Base-by-base conservation (phyloP, 2,797 vertebrate genomes). In the Pantherophis vulpinus region DNA sequence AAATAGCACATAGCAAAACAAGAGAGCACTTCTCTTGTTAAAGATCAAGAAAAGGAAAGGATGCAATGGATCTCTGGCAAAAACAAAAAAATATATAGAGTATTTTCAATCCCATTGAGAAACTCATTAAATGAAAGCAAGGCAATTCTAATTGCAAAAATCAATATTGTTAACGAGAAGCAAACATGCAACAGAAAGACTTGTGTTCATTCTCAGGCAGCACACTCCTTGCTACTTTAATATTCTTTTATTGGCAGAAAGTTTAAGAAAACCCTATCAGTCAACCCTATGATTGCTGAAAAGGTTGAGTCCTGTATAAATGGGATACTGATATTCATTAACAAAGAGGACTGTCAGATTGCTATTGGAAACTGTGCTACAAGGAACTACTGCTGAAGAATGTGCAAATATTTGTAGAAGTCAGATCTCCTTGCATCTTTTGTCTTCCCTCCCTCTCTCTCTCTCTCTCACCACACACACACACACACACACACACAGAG, bases 401-500 rank as follows among this genome's bases (percentile, higher is more conserved):
- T 25, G 58, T 94, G 92, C 60, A 96, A 96, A 95, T 94, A 95
- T 93, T 95, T 95, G 95, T 92, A 95, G 93, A 60, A 96, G 90
- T 93, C 10, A 55, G 29, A 55, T 58, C 59, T 12, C 56, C 79
- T 4, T 16, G 23, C 20, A 47, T 83, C 4, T 83, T 42, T 90
- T 90, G 79, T 63, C 51, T 86, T n/a, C 27, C 32, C 59, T 94
- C 94, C 93, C 16, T 55, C 60, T 94, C 94, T 94, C 29, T 55
- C 47, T 94, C 94, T 94, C 51, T 3, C 47, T 32, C 23, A 0
- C 90, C 90, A 79, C 90, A 88, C 91, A 79, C 83, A 83, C 8
- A 29, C 20, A 20, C 90, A 89, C 37, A 74, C 14, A 86, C 4
- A 47, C 18, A 63, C 3, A n/a, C 37, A 66, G 5, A 29, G 0